phyloP scores from a whole-genome alignment of 1,140 invertebrate genomes.

The Sarcophaga peregrina region DNA sequence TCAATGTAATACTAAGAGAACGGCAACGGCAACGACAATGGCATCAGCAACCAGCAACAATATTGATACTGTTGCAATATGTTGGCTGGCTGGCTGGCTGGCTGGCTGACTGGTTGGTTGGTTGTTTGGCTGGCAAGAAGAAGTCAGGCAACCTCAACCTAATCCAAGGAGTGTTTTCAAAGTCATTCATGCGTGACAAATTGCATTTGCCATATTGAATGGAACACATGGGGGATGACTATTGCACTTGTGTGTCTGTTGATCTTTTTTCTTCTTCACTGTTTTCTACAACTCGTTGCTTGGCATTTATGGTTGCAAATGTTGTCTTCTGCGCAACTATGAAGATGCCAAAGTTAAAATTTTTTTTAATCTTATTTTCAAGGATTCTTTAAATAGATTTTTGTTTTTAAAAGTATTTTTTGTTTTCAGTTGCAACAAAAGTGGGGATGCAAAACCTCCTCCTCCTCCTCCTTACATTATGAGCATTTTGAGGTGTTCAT shows the following conservation, averaged over 20 bases:
- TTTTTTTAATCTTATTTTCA: too few relatives aligned
- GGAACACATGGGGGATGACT: constrained; percentile 5
- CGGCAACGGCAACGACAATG: too few relatives aligned
- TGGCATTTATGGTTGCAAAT: not conserved
- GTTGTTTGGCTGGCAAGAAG: not conserved
- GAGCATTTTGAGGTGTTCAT: too few relatives aligned
- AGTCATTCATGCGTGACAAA: constrained; percentile 24
- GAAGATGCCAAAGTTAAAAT: too few relatives aligned
- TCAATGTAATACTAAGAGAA: not conserved
- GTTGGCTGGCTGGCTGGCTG: not conserved
- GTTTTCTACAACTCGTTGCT: not conserved
- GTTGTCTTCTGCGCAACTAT: too few relatives aligned
- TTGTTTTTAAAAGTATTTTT: too few relatives aligned
- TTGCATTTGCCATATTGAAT: constrained; percentile 18
- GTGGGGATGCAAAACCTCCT: too few relatives aligned
- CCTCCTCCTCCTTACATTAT: too few relatives aligned
- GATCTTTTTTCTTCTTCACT: not conserved
- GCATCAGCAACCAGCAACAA: too few relatives aligned
- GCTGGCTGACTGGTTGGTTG: not conserved
- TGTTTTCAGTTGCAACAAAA: too few relatives aligned
- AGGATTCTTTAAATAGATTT: too few relatives aligned
- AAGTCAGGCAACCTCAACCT: not conserved
- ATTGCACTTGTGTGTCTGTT: not conserved
- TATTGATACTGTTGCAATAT: too few relatives aligned
- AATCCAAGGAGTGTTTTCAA: constrained; percentile 13